phyloP scores from a whole-genome alignment of 2,888 invertebrate genomes.

The Eupithecia dodoneata region DNA sequence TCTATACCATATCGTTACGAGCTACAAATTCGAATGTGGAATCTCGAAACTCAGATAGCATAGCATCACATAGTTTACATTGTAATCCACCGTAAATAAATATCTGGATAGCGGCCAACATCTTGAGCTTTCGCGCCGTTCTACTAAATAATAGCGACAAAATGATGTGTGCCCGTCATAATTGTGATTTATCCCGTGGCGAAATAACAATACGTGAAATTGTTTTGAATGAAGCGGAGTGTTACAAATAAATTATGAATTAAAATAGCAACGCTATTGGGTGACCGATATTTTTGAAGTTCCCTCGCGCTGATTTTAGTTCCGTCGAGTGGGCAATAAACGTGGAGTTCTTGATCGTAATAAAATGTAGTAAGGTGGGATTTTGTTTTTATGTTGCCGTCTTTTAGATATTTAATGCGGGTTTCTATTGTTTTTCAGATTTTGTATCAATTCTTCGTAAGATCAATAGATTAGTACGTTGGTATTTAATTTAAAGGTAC shows the following conservation, averaged over 20 bases:
- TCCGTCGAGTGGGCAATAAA: constrained; percentile 1
- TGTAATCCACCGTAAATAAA: constrained; percentile 41
- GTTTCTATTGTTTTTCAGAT: background rate
- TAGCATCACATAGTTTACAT: constrained; percentile 36
- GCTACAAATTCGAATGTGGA: background rate
- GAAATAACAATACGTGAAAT: constrained; percentile 46
- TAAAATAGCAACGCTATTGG: constrained; percentile 27
- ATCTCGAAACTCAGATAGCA: background rate
- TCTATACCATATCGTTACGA: background rate
- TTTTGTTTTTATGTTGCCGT: background rate
- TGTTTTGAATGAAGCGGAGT: constrained; percentile 29
- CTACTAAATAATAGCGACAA: constrained; percentile 43
- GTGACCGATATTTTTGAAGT: constrained; percentile 30
- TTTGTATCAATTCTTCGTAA: background rate
- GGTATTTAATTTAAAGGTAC: background rate
- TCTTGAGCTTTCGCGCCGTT: constrained; percentile 40
- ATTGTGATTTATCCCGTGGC: constrained; percentile 42
- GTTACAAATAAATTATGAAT: constrained; percentile 27
- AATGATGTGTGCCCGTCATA: constrained; percentile 42
- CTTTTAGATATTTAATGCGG: background rate
- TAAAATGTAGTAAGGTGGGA: background rate
- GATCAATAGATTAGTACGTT: background rate
- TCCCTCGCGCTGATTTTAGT: constrained; percentile 10
- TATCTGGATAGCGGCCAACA: constrained; percentile 42
- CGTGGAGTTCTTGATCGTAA: background rate